Percentiles rank a stretch among this genome's conserved stretches.
Conservation (phyloP, 1,140 invertebrate genomes). For the Brachionus manjavacas region DNA sequence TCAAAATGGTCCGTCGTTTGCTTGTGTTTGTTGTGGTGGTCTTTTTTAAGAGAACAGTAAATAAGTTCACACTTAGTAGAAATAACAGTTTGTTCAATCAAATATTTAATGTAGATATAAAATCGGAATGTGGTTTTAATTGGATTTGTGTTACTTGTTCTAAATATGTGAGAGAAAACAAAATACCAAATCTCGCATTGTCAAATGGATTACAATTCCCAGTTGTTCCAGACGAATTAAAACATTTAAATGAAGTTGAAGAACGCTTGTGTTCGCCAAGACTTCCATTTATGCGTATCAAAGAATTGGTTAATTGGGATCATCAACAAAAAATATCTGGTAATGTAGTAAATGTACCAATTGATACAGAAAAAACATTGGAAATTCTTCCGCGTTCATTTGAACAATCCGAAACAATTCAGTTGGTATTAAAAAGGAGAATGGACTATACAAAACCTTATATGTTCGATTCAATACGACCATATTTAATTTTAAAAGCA, state of each 20-base stretch:
- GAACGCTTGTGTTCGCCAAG: neutral
- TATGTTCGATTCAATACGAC: neutral
- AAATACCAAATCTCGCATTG: too few species aligned
- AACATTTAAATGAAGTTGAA: neutral
- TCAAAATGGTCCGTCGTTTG: neutral
- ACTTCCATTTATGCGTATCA: neutral
- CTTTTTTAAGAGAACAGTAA: neutral
- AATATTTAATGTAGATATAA: neutral
- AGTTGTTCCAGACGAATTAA: too few species aligned
- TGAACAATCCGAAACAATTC: neutral
- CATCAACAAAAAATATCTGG: neutral
- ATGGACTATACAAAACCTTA: neutral
- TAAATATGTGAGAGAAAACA: too few species aligned
- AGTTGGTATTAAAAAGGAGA: neutral
- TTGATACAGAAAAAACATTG: neutral
- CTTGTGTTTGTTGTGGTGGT: neutral
- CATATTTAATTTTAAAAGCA: neutral
- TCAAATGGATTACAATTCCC: too few species aligned
- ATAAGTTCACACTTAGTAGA: neutral
- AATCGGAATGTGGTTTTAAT: too few species aligned
- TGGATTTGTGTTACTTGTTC: too few species aligned
- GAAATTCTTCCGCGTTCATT: neutral
- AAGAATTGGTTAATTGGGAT: neutral
- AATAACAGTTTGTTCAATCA: neutral
- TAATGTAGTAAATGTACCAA: constrained; percentile 8